These are phyloP conservation scores for Cranoglanis bouderius DNA, from an alignment of 2,113 vertebrate species.

Conservation along the genomic window DNA sequence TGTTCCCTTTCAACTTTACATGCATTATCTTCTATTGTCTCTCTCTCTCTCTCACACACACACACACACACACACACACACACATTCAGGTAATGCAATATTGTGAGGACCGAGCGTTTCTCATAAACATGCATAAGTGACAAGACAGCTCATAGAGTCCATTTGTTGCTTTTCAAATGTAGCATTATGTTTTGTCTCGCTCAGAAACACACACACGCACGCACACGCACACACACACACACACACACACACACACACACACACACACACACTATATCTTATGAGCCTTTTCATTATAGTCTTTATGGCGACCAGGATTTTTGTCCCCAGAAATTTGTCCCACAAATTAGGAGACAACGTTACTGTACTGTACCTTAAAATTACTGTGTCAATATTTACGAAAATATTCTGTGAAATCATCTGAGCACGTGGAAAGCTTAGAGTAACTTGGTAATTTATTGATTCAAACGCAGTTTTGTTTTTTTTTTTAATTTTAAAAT, in stretches of 20 bases:
- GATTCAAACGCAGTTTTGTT: neutral
- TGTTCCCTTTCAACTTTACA: neutral
- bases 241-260: neutral
- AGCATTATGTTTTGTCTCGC: neutral
- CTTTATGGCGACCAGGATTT: too few relatives aligned
- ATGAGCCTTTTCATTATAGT: neutral
- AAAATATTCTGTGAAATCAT: too few relatives aligned
- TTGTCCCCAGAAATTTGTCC: too few relatives aligned
- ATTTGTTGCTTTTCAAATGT: neutral
- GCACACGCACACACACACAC: neutral
- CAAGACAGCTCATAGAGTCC: neutral
- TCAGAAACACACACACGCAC: neutral
- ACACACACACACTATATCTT: neutral
- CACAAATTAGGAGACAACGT: too few relatives aligned
- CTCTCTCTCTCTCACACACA: too few relatives aligned
- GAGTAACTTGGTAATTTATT: neutral
- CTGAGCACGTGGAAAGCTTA: neutral
- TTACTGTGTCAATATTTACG: neutral
- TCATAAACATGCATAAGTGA: neutral
- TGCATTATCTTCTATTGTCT: neutral
- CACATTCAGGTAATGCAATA: neutral
- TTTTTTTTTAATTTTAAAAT: neutral
- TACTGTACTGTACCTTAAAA: too few relatives aligned
- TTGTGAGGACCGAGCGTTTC: neutral
- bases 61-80: too few relatives aligned